Evolutionary conservation across 35 echinoderm and acorn worm species (phyloP), one percentile per base, ranked within the genome.

Genomic region (Stichopus chloronotus): DNA sequence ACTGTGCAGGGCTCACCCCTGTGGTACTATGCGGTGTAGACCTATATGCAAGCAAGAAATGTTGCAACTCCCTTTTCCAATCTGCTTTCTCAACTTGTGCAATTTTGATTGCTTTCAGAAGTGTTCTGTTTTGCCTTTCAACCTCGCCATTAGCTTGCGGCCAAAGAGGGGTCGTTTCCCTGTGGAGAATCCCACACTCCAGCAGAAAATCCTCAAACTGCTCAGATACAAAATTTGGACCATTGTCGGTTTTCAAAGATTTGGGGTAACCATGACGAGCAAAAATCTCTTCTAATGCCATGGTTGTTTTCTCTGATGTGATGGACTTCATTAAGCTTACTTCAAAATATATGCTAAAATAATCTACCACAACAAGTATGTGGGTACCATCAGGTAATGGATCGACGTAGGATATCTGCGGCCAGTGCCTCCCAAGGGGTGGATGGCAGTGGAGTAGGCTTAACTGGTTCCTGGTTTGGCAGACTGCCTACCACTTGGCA

Each of bases 341-440:
- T 69, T 95, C 91, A 90, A 93, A 95, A 25, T 87, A 95, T 79
- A 91, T n/a, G 81, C 91, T 95, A 63, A 93, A 95, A 78, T 95
- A 95, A 21, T 95, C 94, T 61, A 95, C 91, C 12, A 95, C 94
- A 60, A 95, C 90, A 9, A 95, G 82, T 60, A 95, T 78, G 63
- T 92, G 78, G 53, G 86, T 55, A 52, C 63, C 81, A 14, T 87
- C 90, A 56, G 90, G 90, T 9, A 95, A 80, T 7, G 60, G 90
- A n/a, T n/a, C n/a, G n/a, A n/a, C 94, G 84, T 79, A 95, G 25
- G 13, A 93, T 61, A 68, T 93, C 94, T 61, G 85, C 89, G 11
- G 94, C 90, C 53, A 92, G 72, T 56, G 92, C 94, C 92, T 92
- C 21, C 90, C 94, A 95, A 86, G 94, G 90, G 52, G 43, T 69